Conservation (phyloP, 2,797 vertebrate genomes). For the Argyrosomus regius region DNA sequence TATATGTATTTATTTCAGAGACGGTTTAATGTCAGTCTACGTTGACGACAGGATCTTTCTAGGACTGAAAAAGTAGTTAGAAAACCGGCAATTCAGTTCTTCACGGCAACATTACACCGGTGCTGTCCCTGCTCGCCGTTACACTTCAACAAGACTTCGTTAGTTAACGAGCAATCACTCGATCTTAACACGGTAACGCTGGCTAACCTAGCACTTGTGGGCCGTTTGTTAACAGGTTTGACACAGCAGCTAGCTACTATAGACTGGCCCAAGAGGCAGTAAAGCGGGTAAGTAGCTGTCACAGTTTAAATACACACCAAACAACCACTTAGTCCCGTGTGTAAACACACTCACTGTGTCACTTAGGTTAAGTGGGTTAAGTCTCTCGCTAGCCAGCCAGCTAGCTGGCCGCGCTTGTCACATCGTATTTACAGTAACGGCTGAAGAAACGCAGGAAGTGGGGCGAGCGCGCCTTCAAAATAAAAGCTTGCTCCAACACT, state of each 20-base stretch:
- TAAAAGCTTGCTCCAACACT: slow-evolving; percentile 13
- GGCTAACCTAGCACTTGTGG: slow-evolving; percentile 60
- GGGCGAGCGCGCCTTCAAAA: slow-evolving; percentile 21
- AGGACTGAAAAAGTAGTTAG: rapidly evolving
- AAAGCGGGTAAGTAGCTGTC: neutral
- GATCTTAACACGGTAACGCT: slow-evolving; percentile 29
- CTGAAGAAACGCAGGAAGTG: slow-evolving; percentile 2
- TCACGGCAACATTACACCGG: neutral
- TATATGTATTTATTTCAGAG: neutral
- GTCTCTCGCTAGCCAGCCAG: slow-evolving; percentile 54
- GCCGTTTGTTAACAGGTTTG: slow-evolving; percentile 29
- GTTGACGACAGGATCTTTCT: neutral
- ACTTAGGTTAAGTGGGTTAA: slow-evolving; percentile 63
- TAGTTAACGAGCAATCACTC: slow-evolving; percentile 38
- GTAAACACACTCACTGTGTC: slow-evolving; percentile 69
- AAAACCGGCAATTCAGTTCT: neutral
- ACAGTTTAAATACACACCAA: slow-evolving; percentile 12
- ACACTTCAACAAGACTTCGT: slow-evolving; percentile 4
- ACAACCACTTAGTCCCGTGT: slow-evolving; percentile 29
- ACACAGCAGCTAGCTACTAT: neutral
- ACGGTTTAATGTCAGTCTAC: neutral
- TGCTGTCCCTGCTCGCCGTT: neutral
- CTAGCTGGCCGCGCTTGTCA: slow-evolving; percentile 65
- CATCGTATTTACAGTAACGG: slow-evolving; percentile 11
- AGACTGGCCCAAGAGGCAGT: neutral